A percentile compares a stretch with the other conserved stretches of the same genome.
These are phyloP conservation scores for Petaurus breviceps DNA, from an alignment of 2,113 vertebrate genomes.

Conservation along the genomic window DNA sequence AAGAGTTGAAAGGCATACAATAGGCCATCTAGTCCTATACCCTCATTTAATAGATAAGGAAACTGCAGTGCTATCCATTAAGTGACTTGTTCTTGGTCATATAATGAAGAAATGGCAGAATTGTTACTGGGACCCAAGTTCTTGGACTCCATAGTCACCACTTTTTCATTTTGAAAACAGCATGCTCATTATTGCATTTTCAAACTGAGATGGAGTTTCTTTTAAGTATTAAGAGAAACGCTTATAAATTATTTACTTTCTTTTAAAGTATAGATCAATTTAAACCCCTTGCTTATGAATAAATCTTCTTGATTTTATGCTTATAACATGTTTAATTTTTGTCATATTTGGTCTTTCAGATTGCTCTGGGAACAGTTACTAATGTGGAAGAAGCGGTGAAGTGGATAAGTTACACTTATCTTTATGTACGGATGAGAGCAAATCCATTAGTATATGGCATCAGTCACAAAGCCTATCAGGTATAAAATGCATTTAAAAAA, in stretches of 20 bases:
- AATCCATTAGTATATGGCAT: conserved; percentile 98
- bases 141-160: conserved; percentile 5
- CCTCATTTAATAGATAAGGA: neutral
- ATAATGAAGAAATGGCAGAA: neutral
- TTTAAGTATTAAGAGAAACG: conserved; percentile 56
- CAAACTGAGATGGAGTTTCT: conserved; percentile 48
- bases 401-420: conserved; percentile 99
- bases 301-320: conserved; percentile 51
- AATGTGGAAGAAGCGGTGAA: conserved; percentile 98
- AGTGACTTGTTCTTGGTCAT: neutral
- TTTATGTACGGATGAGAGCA: conserved; percentile 98
- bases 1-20: neutral
- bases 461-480: conserved; percentile 97
- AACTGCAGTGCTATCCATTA: neutral
- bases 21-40: neutral
- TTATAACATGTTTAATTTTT: conserved; percentile 74
- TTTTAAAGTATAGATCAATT: conserved; percentile 39
- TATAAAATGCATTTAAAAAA: conserved; percentile 82
- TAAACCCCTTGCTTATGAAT: conserved; percentile 48
- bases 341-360: conserved; percentile 83
- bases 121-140: neutral
- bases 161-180: conserved; percentile 21
- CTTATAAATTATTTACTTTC: neutral
- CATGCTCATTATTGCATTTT: conserved; percentile 32
- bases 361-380: conserved; percentile 96